These are phyloP conservation scores for Drosophila mauritiana DNA, from an alignment of 1,140 invertebrate genomes.

Conservation along the genomic window DNA sequence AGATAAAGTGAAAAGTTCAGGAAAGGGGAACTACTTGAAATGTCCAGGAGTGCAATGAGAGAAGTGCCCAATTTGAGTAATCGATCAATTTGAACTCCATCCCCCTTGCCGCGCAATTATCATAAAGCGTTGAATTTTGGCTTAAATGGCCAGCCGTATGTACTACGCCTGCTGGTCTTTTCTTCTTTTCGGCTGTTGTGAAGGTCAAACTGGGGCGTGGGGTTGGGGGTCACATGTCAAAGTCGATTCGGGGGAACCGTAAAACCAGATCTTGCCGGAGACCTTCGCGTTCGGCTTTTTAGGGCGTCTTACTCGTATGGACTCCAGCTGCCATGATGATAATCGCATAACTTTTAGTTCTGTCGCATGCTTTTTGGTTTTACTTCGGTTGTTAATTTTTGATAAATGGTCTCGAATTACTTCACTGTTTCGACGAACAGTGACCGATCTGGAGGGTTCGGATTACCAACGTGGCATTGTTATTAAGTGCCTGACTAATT, in stretches of 20 bases:
- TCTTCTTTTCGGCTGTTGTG: constrained; percentile 22
- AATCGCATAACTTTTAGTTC: constrained; percentile 70
- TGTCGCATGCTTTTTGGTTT: constrained; percentile 45
- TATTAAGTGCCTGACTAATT: constrained; percentile 22
- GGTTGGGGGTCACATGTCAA: constrained; percentile 67
- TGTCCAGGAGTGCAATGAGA: constrained; percentile 23
- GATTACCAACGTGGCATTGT: constrained; percentile 42
- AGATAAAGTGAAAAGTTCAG: constrained; percentile 4
- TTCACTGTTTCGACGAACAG: constrained; percentile 25
- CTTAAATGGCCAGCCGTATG: constrained; percentile 1
- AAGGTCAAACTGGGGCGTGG: constrained; percentile 47
- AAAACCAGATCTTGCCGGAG: constrained; percentile 59
- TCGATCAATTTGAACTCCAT: constrained; percentile 45
- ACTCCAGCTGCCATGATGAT: constrained; percentile 67
- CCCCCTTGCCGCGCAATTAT: constrained; percentile 30
- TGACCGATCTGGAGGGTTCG: constrained; percentile 48
- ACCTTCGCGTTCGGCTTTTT: constrained; percentile 25
- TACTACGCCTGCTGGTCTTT: constrained; percentile 37
- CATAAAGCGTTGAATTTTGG: constrained; percentile 37
- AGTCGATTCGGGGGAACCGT: constrained; percentile 40
- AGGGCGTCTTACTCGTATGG: constrained; percentile 8
- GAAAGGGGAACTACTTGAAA: constrained; percentile 15
- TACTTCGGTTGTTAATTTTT: constrained; percentile 37
- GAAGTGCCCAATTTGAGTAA: constrained; percentile 37
- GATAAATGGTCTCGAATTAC: constrained; percentile 62